Evolutionary conservation across 2,113 vertebrate genomes (phyloP).

Genomic region (Sceloporus tristichus): DNA sequence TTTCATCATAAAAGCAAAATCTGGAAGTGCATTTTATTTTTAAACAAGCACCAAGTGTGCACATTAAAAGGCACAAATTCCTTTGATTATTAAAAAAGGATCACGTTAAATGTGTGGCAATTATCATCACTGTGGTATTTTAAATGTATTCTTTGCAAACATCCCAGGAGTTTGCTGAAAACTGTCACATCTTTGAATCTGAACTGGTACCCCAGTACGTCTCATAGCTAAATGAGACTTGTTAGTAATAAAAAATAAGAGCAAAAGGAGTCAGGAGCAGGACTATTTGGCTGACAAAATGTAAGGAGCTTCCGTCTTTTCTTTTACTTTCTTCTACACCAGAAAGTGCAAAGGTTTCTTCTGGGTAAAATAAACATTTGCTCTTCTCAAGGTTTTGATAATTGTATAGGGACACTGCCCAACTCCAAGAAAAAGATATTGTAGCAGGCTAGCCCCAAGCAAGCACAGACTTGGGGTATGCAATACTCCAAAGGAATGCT

Average conservation of each 20-base stretch:
- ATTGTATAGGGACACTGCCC: not conserved
- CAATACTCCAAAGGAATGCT: not conserved
- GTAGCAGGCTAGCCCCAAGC: no score
- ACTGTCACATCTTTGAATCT: not conserved
- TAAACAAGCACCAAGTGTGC: not conserved
- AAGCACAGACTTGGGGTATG: not conserved
- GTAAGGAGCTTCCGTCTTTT: not conserved
- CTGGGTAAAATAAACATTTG: not conserved
- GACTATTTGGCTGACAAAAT: not conserved
- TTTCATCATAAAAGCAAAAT: not conserved
- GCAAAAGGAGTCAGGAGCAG: not conserved
- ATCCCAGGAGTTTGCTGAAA: not conserved
- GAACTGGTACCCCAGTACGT: not conserved
- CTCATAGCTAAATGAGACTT: not conserved
- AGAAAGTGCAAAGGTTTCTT: not conserved
- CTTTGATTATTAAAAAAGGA: not conserved
- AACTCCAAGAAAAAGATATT: not conserved
- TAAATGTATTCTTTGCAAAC: no score
- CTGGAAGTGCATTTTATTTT: not conserved
- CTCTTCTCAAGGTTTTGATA: not conserved
- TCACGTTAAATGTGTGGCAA: not conserved
- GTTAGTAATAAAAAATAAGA: not conserved
- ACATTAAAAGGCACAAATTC: not conserved
- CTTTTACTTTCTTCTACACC: not conserved
- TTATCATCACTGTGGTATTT: not conserved